Evolutionary conservation across 64 coral and sea anemone genomes (phyloP).

Genomic region (Actinia tenebrosa): DNA sequence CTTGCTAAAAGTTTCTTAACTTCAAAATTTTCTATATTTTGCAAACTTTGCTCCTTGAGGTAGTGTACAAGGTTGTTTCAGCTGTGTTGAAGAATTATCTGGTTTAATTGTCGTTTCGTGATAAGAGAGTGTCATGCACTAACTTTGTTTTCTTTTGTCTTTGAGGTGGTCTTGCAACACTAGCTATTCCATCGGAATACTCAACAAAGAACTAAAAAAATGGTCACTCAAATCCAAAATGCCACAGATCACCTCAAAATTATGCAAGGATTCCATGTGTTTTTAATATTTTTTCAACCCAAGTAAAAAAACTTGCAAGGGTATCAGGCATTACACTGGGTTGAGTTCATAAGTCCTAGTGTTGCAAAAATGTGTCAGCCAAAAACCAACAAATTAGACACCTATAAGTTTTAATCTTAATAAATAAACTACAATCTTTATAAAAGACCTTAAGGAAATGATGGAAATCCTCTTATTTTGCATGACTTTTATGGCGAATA

Average conservation of each 20-base stretch:
- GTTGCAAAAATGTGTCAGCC: too few relatives aligned
- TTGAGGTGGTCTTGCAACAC: background rate
- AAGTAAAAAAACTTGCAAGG: too few relatives aligned
- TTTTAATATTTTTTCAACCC: background rate
- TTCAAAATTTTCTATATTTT: background rate
- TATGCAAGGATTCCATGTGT: background rate
- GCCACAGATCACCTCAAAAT: background rate
- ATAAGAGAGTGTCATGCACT: conserved; percentile 3
- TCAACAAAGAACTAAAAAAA: background rate
- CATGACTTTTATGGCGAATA: background rate
- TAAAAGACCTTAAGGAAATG: too few relatives aligned
- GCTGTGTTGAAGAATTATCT: background rate
- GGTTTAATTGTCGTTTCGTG: background rate
- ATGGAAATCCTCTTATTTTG: background rate
- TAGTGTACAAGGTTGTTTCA: background rate
- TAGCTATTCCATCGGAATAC: background rate
- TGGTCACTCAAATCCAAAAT: background rate
- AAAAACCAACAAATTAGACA: too few relatives aligned
- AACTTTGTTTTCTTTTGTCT: conserved; percentile 15
- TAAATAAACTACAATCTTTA: too few relatives aligned
- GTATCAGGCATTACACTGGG: too few relatives aligned
- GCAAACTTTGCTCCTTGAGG: background rate
- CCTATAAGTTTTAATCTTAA: too few relatives aligned
- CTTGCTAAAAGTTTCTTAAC: background rate
- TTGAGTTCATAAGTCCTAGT: too few relatives aligned